Conservation (phyloP, 2,113 vertebrate species). For the Aegithalos caudatus region DNA sequence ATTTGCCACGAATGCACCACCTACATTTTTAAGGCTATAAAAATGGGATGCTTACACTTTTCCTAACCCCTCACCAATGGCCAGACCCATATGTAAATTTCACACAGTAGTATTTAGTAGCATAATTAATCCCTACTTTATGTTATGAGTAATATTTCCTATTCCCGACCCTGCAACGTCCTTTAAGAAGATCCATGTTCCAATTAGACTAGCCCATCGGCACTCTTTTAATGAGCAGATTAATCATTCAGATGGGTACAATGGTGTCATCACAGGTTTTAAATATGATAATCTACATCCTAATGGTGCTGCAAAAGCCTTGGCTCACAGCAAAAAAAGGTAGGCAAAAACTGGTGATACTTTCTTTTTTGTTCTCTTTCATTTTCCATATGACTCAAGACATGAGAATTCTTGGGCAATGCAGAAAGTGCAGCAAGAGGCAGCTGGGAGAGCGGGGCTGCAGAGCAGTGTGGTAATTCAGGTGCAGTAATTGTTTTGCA, state of each 20-base stretch:
- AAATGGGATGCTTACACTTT: constrained; percentile 73
- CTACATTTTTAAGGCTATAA: constrained; percentile 74
- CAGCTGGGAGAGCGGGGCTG: background rate
- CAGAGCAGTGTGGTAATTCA: constrained; percentile 31
- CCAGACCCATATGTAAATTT: constrained; percentile 85
- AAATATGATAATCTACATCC: constrained; percentile 86
- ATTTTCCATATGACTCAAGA: constrained; percentile 44
- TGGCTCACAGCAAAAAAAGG: constrained; percentile 77
- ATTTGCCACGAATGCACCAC: constrained; percentile 24
- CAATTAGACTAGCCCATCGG: constrained; percentile 89
- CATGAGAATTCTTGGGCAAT: constrained; percentile 50
- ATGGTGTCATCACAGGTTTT: constrained; percentile 86
- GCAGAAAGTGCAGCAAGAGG: constrained; percentile 41
- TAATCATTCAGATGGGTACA: constrained; percentile 87
- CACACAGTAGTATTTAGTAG: constrained; percentile 85
- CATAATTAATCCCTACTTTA: constrained; percentile 88
- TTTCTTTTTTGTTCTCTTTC: constrained; percentile 67
- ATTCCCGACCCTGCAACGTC: constrained; percentile 85
- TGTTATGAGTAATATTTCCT: constrained; percentile 86
- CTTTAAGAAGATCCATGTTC: constrained; percentile 89
- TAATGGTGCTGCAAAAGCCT: constrained; percentile 80
- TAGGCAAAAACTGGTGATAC: constrained; percentile 73
- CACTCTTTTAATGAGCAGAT: constrained; percentile 89
- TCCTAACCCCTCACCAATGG: constrained; percentile 79
- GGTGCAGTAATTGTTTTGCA: constrained; percentile 42